Evolutionary conservation across 2,888 invertebrate genomes (phyloP).

Genomic region (Xestia xanthographa): DNA sequence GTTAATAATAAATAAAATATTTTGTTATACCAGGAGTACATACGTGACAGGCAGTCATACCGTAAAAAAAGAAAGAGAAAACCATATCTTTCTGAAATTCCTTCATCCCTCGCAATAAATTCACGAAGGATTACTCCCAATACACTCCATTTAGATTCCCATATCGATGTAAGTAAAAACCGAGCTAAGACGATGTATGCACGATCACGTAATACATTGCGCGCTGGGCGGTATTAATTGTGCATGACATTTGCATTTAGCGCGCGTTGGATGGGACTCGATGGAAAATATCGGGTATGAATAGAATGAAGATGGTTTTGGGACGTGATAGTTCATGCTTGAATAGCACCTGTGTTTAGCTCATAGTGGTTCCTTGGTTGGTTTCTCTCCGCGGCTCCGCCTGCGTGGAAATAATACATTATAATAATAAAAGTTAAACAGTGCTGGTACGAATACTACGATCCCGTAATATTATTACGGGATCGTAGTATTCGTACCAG

Average conservation of each 20-base stretch:
- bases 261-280: conserved; percentile 32
- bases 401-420: background rate
- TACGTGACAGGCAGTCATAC: background rate
- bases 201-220: conserved; percentile 59
- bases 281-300: conserved; percentile 20
- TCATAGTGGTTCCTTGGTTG: too few species aligned
- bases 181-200: conserved; percentile 20
- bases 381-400: background rate
- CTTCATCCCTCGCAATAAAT: background rate
- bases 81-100: background rate
- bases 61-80: background rate
- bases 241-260: conserved; percentile 43
- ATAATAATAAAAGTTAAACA: too few species aligned
- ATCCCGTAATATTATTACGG: too few species aligned
- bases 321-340: conserved; percentile 7
- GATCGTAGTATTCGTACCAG: too few species aligned
- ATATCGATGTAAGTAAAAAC: conserved; percentile 32
- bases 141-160: conserved; percentile 23
- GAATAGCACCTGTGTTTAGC: background rate
- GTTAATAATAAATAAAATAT: too few species aligned
- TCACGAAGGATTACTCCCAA: background rate
- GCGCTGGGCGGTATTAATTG: conserved; percentile 51
- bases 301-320: conserved; percentile 1
- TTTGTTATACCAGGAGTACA: background rate
- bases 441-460: too few species aligned